Base-by-base conservation (phyloP, 92 coral and sea anemone genomes). In the Porites rus region DNA sequence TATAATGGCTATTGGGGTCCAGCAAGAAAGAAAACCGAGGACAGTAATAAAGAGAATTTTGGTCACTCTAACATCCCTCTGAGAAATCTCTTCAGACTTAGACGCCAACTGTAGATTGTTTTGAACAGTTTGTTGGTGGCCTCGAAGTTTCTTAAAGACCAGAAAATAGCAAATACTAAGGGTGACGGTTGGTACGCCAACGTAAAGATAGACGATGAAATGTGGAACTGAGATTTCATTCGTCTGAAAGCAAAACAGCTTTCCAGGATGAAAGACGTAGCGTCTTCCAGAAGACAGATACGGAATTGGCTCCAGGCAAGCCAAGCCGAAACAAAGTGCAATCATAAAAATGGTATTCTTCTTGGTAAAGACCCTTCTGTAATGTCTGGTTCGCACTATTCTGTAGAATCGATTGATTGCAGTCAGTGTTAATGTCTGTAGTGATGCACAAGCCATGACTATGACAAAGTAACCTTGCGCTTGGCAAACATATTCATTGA, bases 211-310 rank as follows among this genome's bases (percentile, higher is more conserved):
- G n/a, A 89, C 80, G 14, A 93, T 52, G 16, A 91, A 73, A 6
- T 78, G 79, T 60, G 83, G 68, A 51, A 81, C 16, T 8, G 92
- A 90, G 65, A 80, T 54, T 51, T 85, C 81, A 53, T 54, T 86
- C 64, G 86, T 88, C 68, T 88, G 96, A 81, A 91, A 91, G 46
- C 96, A 93, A 79, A 93, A 88, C 50, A 74, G 22, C 80, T 93
- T 93, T 1, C 92, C 94, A 8, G 98, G 94, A 58, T 90, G 95
- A 58, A 94, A 94, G 10, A 80, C 84, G 65, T 92, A 94, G 10
- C 63, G 70, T 69, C 84, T 56, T 24, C 93, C 94, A 43, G 95
- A 88, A 4, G 88, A 77, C 16, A 94, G 68, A 59, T 94, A 92
- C 17, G 93, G 93, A 16, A 91, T 18, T 7, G 95, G 98, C 31